Evolutionary conservation across 2,797 vertebrate species (phyloP), one percentile per base, ranked within the genome.

Genomic region (Sandelia bainsii): DNA sequence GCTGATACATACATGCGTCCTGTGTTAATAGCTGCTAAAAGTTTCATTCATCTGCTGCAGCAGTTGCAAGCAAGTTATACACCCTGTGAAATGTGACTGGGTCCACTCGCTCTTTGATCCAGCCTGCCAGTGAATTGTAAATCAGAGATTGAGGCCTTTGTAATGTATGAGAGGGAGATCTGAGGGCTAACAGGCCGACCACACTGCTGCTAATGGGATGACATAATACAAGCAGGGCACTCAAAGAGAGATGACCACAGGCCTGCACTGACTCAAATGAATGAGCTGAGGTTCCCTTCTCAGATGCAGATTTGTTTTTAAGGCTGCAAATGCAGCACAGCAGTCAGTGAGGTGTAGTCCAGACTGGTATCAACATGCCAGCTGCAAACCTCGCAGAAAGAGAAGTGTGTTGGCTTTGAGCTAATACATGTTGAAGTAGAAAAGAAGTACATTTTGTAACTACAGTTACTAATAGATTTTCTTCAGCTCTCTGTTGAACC

Each of bases 91-190:
- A 64, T 32, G 62, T 40, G 62, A 32, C 58, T 1, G 52, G 17
- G 6, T 27, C 56, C 20, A 4, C 12, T 0, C 37, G 6, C 58
- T 62, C 84, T 84, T 82, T 85, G 81, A 84, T 81, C 76, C 62
- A 13, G 19, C 39, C 53, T 13, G 44, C 50, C 59, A 5, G 40
- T 54, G 69, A 14, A 32, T 29, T 69, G 72, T 86, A 81, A 81
- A 82, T 29, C 64, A 34, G 57, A 80, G 72, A 82, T 56, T 23
- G 66, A 49, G 50, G 58, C 20, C 75, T 87, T 89, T 90, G 85
- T 87, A 14, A 81, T 81, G 87, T 10, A 67, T 80, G 79, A 80
- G 62, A 19, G 60, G 69, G 76, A 70, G 69, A 85, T 75, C 29
- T 74, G 80, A 77, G 75, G 69, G 23, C 29, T 20, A 57, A 69